These are phyloP conservation scores for Bradypodion ventrale DNA, from an alignment of 2,797 vertebrate species.

Conservation along the genomic window DNA sequence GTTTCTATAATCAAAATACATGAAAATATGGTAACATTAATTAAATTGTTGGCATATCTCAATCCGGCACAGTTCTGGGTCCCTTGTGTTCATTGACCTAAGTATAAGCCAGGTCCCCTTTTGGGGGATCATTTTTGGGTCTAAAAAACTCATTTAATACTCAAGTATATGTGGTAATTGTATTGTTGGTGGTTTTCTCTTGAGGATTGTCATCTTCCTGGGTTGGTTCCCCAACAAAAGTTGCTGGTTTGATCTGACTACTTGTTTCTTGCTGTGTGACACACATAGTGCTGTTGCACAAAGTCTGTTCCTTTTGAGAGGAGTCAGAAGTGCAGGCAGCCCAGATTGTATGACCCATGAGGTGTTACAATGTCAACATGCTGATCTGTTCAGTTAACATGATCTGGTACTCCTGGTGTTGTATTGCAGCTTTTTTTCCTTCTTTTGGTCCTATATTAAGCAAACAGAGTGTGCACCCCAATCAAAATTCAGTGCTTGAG, in stretches of 20 bases:
- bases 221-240: not conserved
- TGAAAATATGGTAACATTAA: no score
- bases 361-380: not conserved
- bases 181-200: not conserved
- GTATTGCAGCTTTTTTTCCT: not conserved
- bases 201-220: not conserved
- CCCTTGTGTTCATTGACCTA: no score
- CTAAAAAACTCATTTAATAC: no score
- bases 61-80: no score
- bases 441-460: no score
- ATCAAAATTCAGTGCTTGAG: not conserved
- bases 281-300: not conserved
- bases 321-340: not conserved
- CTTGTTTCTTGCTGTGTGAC: not conserved
- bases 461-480: not conserved
- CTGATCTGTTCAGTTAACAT: not conserved
- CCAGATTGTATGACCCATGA: no score
- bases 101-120: no score
- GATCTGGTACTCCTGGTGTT: not conserved
- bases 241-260: not conserved
- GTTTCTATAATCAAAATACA: no score
- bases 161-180: no score
- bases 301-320: not conserved
- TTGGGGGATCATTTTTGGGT: no score
- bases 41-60: no score